These are phyloP conservation scores for Drosophila suzukii DNA, from an alignment of 1,140 invertebrate species.

Conservation along the genomic window DNA sequence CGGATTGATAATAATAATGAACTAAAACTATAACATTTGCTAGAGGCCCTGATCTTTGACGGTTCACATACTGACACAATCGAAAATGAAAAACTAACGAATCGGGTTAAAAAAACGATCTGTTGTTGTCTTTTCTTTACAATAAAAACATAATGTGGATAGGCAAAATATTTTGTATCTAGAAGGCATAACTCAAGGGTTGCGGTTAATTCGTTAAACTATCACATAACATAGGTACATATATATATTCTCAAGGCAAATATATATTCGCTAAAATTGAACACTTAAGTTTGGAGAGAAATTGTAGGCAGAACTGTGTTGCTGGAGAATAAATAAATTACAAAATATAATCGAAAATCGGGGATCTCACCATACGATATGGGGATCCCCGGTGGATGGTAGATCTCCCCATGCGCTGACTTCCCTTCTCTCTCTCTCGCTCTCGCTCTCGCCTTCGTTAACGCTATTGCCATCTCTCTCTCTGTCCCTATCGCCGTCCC, in stretches of 20 bases:
- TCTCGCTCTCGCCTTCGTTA: not conserved
- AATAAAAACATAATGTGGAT: constrained; percentile 27
- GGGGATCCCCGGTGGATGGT: constrained; percentile 33
- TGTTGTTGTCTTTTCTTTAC: constrained; percentile 41
- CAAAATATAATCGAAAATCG: constrained; percentile 27
- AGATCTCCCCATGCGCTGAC: constrained; percentile 19
- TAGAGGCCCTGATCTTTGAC: constrained; percentile 65
- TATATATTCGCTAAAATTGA: constrained; percentile 68
- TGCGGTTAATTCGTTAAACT: constrained; percentile 64
- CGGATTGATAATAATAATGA: constrained; percentile 35
- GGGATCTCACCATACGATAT: not conserved
- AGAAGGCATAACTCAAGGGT: constrained; percentile 39
- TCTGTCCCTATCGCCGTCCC: constrained; percentile 1
- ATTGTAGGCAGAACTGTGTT: constrained; percentile 44
- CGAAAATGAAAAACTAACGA: constrained; percentile 26
- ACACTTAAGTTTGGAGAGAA: constrained; percentile 65
- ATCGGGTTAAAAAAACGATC: constrained; percentile 15
- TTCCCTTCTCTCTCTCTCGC: not conserved
- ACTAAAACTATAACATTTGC: constrained; percentile 67
- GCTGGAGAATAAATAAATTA: constrained; percentile 36
- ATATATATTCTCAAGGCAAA: constrained; percentile 24
- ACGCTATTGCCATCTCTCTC: constrained; percentile 1
- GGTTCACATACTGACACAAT: constrained; percentile 42
- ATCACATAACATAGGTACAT: constrained; percentile 63
- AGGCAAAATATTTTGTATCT: constrained; percentile 22